Evolutionary conservation across 2,888 invertebrate species (phyloP), one percentile per base, ranked within the genome.

Genomic region (Pseudococcus viburni): DNA sequence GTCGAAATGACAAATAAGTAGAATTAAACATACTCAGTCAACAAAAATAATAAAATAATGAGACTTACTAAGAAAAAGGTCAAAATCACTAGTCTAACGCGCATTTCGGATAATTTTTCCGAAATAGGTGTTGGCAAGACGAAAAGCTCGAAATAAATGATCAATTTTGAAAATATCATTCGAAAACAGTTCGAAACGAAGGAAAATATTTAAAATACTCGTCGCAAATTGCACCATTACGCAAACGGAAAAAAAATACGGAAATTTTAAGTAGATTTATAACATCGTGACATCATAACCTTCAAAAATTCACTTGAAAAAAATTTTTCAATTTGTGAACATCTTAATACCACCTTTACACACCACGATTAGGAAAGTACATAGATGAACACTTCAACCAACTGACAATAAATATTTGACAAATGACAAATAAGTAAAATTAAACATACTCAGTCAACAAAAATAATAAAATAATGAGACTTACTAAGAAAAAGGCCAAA

Each of bases 401-500:
- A 8, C 4, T 17, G 15, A 51, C 17, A 51, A 51, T 51, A 17
- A 51, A 51, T 51, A 51, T 51, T 51, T 51, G 51, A 51, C 51
- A 17, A 51, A 51, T 17, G 51, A 51, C 51, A 15, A 51, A 46
- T 46, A 6, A 1, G 7, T 19, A 59, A 59, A 19, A 19, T 19
- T 19, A 59, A n/a, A 59, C 12, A 51, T 17, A 5, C 59, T n/a
- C n/a, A 7, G n/a, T 19, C 6, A 19, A 59, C 11, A 0, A 59
- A 59, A 59, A 59, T 6, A n/a, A 59, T 59, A 59, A 59, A 19
- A 19, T 51, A 51, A 46, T 12, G 6, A 33, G 5, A 59, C 59
- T 59, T 19, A 59, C 59, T 19, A 59, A 59, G 59, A 59, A 59
- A 59, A 59, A 59, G 59, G 59, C 59, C 59, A 59, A 19, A 19